A percentile compares a stretch with the other conserved stretches of the same genome.
These are phyloP conservation scores for Amphimallon solstitiale DNA, from an alignment of 2,888 invertebrate species.

Conservation along the genomic window DNA sequence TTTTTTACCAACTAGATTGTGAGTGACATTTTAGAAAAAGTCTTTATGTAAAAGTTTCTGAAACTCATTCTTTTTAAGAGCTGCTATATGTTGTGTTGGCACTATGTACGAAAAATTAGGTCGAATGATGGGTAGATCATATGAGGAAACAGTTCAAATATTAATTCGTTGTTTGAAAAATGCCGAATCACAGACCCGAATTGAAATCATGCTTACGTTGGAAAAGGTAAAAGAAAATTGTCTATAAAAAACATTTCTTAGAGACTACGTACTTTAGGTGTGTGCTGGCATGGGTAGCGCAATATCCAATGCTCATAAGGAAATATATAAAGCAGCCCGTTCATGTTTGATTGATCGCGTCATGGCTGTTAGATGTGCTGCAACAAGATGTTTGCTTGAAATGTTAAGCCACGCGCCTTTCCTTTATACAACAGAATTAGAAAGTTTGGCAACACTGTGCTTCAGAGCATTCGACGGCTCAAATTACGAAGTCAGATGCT, in stretches of 20 bases:
- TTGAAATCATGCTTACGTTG: constrained; percentile 96
- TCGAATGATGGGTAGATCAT: constrained; percentile 98
- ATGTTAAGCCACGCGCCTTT: constrained; percentile 89
- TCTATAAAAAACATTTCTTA: constrained; percentile 63
- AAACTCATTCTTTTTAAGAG: constrained; percentile 67
- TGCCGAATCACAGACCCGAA: constrained; percentile 94
- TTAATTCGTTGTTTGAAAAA: constrained; percentile 90
- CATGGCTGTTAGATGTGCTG: constrained; percentile 91
- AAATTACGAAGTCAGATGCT: constrained; percentile 91
- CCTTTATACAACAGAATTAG: constrained; percentile 88
- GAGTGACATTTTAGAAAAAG: constrained; percentile 61
- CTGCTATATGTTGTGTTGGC: constrained; percentile 94
- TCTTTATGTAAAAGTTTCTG: constrained; percentile 22
- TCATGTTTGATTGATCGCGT: constrained; percentile 91
- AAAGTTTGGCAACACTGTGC: constrained; percentile 90
- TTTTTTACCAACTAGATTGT: constrained; percentile 94
- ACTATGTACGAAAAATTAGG: constrained; percentile 98
- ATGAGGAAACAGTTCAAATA: constrained; percentile 96
- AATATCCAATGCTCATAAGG: constrained; percentile 84
- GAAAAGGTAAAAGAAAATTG: constrained; percentile 78
- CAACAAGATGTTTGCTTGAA: constrained; percentile 89
- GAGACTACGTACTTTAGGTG: constrained; percentile 84
- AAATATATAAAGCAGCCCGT: constrained; percentile 91
- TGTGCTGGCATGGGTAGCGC: constrained; percentile 96
- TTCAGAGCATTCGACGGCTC: constrained; percentile 92